These are phyloP conservation scores for Callyntrura sp. DNA, from an alignment of 2,888 invertebrate genomes.

Conservation along the genomic window DNA sequence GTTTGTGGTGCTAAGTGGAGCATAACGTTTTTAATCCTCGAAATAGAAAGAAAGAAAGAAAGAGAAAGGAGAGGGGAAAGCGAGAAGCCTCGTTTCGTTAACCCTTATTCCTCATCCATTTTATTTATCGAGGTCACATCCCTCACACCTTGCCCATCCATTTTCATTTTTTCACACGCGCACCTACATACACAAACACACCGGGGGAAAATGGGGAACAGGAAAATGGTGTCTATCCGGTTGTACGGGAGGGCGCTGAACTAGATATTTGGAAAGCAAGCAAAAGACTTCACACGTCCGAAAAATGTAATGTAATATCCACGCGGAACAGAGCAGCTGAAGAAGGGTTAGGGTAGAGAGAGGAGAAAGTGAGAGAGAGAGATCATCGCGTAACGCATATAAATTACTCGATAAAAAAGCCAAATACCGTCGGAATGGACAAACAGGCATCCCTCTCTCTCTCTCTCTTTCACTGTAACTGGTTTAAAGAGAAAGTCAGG, in stretches of 20 bases:
- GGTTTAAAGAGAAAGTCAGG: slow-evolving; percentile 34
- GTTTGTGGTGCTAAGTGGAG: slow-evolving; percentile 62
- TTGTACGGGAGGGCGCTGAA: slow-evolving; percentile 1
- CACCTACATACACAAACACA: background rate
- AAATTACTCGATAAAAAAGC: slow-evolving; percentile 61
- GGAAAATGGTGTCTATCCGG: too few relatives aligned
- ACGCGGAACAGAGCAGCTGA: too few relatives aligned
- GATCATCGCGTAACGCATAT: slow-evolving; percentile 64
- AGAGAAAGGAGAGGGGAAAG: too few relatives aligned
- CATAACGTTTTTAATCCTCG: slow-evolving; percentile 30
- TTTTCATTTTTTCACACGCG: slow-evolving; percentile 50
- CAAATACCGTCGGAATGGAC: background rate
- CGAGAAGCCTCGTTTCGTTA: slow-evolving; percentile 49
- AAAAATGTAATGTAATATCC: too few relatives aligned
- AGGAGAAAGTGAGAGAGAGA: too few relatives aligned
- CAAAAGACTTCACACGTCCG: too few relatives aligned
- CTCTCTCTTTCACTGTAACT: background rate
- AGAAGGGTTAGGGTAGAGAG: too few relatives aligned
- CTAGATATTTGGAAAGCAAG: slow-evolving; percentile 1
- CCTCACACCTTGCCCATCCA: slow-evolving; percentile 66
- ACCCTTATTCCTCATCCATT: slow-evolving; percentile 70
- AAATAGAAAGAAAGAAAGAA: too few relatives aligned
- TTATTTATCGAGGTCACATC: slow-evolving; percentile 70
- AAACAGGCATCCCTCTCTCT: background rate
- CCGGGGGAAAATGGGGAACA: background rate